Base-by-base conservation (phyloP, 1,140 invertebrate genomes). In the Cecropterus lyciades region DNA sequence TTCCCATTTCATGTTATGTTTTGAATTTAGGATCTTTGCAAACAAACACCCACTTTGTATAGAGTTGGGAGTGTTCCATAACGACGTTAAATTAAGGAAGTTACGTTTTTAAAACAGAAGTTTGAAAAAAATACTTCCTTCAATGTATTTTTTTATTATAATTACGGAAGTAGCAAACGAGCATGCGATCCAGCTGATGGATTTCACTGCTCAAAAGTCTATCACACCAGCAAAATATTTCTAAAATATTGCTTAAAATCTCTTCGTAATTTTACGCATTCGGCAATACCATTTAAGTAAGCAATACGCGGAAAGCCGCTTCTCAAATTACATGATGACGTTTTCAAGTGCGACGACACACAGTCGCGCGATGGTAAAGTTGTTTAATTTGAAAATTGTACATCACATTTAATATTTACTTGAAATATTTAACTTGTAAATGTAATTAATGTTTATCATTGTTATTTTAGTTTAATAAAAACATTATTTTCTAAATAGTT, bases 281-380 rank as follows among this genome's bases (percentile, higher is more conserved):
- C 16, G 37, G 37, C 53, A 56, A 16, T 15, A 16, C 43, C 15
- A 33, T 65, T 65, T n/a, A 15, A 45, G 24, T 48, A 55, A 55
- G 43, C 51, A 33, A 53, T 27, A 65, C 62, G 51, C 42, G 51
- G 51, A 65, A 65, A 65, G 62, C 33, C 51, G 37, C 40, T 46
- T 52, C 24, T 37, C 15, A 65, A 45, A 55, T 65, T 45, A 55
- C 27, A 51, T 17, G 24, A 20, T 30, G 33, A 16, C 30, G 24
- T 33, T 65, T 33, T 65, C 45, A 55, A 53, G 30, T 14, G 14
- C 48, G 30, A 30, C 13, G 8, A 52, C 17, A 52, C 33, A 64
- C 37, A 42, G 7, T 42, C 11, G 2, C 16, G 3, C 0, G 16
- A 57, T 37, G 46, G 43, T 16, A 48, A 60, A 59, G 42, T 59